phyloP scores from a whole-genome alignment of 2,113 vertebrate genomes.

The human (Homo sapiens) region GRCh38 chr6:150819501-150820000 shows the following conservation, averaged over 20 bases:
- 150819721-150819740: conserved; percentile 86
- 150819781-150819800: background rate
- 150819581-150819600: background rate
- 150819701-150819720: conserved; percentile 88
- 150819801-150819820: background rate
- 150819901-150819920: background rate
- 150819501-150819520: background rate
- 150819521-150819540: background rate
- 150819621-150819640: fast-evolving
- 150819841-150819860: background rate
- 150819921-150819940: background rate
- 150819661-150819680: conserved; percentile 84
- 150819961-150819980: too few species aligned
- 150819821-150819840: background rate
- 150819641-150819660: fast-evolving
- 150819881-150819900: background rate
- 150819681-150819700: conserved; percentile 95
- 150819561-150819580: background rate
- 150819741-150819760: conserved; percentile 88
- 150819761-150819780: conserved; percentile 94
- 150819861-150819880: background rate
- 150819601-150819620: fast-evolving
- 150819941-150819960: background rate
- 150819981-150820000: too few species aligned
- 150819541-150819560: background rate